phyloP scores from a whole-genome alignment of 2,797 vertebrate genomes.

The Tragelaphus oryx region DNA sequence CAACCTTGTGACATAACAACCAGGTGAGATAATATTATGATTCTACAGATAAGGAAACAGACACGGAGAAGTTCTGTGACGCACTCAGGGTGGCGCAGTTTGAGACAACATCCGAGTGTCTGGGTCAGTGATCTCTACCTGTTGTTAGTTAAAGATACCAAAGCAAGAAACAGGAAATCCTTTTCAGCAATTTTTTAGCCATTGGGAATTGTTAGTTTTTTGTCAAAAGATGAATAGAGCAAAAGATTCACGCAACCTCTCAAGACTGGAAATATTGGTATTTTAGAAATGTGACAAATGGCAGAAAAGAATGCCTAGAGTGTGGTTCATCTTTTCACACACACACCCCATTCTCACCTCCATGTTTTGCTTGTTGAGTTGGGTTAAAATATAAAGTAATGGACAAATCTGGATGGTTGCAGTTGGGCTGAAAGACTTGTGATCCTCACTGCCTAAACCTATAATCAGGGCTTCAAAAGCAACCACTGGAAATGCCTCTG shows the following conservation, averaged over 20 bases:
- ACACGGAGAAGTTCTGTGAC: not conserved
- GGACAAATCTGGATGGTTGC: not conserved
- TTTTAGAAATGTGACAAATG: conserved; percentile 10
- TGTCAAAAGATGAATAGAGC: not conserved
- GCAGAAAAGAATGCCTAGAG: not conserved
- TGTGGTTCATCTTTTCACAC: not conserved
- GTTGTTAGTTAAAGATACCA: not conserved
- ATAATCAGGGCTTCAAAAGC: not conserved
- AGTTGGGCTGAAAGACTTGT: not conserved
- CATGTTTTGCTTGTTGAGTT: not conserved
- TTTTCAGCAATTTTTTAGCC: not conserved
- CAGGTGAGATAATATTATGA: not conserved
- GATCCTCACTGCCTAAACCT: not conserved
- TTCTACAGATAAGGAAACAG: not conserved
- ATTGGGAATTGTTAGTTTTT: not conserved
- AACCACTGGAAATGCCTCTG: not conserved
- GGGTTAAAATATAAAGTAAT: not conserved
- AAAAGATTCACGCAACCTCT: not conserved
- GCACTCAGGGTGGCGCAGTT: not conserved
- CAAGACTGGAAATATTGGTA: not conserved
- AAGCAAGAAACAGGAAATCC: conserved; percentile 24
- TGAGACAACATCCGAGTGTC: not conserved
- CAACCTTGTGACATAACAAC: not conserved
- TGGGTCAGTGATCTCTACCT: not conserved
- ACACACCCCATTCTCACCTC: not conserved